Percentiles rank a stretch among this genome's conserved stretches.
Conservation (phyloP, 2,888 invertebrate species). For the Notodonta ziczac region DNA sequence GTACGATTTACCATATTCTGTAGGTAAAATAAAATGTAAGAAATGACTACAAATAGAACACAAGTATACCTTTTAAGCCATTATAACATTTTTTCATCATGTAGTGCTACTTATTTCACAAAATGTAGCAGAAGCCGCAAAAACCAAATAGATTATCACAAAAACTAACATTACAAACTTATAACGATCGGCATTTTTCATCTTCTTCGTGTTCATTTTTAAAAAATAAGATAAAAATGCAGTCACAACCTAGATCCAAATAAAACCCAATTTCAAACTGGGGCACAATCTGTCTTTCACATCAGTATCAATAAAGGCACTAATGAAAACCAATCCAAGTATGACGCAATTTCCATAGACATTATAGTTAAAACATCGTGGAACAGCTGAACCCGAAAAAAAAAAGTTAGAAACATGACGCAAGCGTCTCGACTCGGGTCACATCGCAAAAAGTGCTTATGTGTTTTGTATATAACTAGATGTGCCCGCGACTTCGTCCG, state of each 20-base stretch:
- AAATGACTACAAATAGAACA: too few species aligned
- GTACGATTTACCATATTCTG: too few species aligned
- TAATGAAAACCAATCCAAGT: conserved; percentile 3
- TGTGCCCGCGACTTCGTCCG: too few species aligned
- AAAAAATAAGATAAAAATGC: neutral
- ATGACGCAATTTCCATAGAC: neutral
- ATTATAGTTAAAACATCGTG: conserved; percentile 14
- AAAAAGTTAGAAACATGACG: conserved; percentile 29
- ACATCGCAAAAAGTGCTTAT: conserved; percentile 19
- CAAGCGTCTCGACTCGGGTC: conserved; percentile 11
- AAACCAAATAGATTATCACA: neutral
- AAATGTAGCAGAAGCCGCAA: neutral
- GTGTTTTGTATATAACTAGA: conserved; percentile 14
- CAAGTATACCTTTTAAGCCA: too few species aligned
- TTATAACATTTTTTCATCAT: neutral
- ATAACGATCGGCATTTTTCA: neutral
- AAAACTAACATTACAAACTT: neutral
- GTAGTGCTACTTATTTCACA: neutral
- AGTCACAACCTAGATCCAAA: neutral
- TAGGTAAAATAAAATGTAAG: too few species aligned
- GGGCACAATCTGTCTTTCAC: conserved; percentile 1
- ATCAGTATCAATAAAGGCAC: neutral
- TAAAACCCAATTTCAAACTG: conserved; percentile 2
- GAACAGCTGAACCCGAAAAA: conserved; percentile 22
- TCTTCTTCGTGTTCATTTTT: neutral